Base-by-base conservation (phyloP, 1,140 invertebrate species). In the Drosophila burlai region DNA sequence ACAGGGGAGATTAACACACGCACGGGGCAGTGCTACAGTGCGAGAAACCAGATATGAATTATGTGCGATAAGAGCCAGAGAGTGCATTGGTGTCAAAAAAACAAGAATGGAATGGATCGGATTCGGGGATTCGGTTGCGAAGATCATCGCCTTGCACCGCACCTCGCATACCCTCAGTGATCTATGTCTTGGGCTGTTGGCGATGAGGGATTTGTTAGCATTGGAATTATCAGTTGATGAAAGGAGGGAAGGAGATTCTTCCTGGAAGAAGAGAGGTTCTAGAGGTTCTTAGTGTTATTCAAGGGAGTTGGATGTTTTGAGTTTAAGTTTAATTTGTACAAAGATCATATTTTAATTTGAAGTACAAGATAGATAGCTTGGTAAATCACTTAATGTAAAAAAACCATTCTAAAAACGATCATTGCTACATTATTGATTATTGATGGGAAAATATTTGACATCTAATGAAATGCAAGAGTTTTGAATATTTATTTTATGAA, bases 41-140 rank as follows among this genome's bases (percentile, higher is more conserved):
- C 80, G 69, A 87, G 80, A 86, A 86, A 86, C 84, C 85, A 87
- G 84, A 87, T 87, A 87, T 90, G 84, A 90, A 89, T 89, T 84
- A 87, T 89, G 66, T 58, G 85, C 69, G 84, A 89, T 89, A 89
- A 89, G 85, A 81, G 76, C 63, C 65, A 15, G 43, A 84, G 84
- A 84, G 85, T 90, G 84, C 84, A 89, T 81, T 81, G 84, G 84
- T 89, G 84, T 89, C 85, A 89, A 89, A 84, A 74, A 77, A 79
- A 79, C 75, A 54, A 78, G 75, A 79, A 64, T 72, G 71, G 47
- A 76, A 31, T 49, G 52, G 31, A 50, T 47, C 36, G 47, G 42
- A 55, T 16, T 75, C 31, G 61, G 50, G 61, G 50, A 31, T 36
- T 18, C 9, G n/a, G 15, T n/a, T 31, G 38, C 10, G 11, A 34